phyloP scores from a whole-genome alignment of 1,140 invertebrate genomes.

The Sogatella furcifera region DNA sequence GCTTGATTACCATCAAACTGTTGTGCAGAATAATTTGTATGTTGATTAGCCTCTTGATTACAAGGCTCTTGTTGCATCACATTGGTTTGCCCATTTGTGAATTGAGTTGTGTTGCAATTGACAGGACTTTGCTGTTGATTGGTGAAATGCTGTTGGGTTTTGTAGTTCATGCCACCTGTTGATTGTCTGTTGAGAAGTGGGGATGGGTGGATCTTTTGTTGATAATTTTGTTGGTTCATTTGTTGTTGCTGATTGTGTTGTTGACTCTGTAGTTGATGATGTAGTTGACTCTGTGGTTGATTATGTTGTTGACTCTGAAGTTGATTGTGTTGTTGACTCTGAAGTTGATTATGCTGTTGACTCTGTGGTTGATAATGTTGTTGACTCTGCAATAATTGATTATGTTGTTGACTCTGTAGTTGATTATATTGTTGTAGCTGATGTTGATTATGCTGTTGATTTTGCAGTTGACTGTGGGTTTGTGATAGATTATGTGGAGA shows the following conservation, averaged over 20 bases:
- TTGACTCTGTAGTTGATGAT: conserved; percentile 1
- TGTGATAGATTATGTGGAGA: neutral
- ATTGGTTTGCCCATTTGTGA: too few relatives aligned
- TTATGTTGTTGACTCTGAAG: neutral
- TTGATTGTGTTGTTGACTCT: too few relatives aligned
- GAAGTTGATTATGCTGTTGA: neutral
- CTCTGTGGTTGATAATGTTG: neutral
- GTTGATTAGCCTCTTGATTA: neutral
- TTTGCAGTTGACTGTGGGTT: neutral
- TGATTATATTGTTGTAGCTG: neutral
- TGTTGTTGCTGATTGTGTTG: neutral
- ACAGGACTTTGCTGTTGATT: neutral
- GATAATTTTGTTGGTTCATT: neutral
- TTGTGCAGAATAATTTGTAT: neutral
- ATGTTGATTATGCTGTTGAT: neutral
- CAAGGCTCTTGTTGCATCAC: too few relatives aligned
- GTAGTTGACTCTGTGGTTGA: neutral
- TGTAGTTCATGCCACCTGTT: neutral
- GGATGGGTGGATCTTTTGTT: conserved; percentile 8
- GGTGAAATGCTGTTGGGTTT: neutral
- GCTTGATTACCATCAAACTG: conserved; percentile 1
- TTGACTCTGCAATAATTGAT: neutral
- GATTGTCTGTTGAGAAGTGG: conserved; percentile 11
- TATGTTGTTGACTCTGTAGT: neutral
- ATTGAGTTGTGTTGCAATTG: too few relatives aligned